A percentile compares a stretch with the other conserved stretches of the same genome.
These are phyloP conservation scores for Erebia ligea DNA, from an alignment of 2,888 invertebrate genomes.

Conservation along the genomic window DNA sequence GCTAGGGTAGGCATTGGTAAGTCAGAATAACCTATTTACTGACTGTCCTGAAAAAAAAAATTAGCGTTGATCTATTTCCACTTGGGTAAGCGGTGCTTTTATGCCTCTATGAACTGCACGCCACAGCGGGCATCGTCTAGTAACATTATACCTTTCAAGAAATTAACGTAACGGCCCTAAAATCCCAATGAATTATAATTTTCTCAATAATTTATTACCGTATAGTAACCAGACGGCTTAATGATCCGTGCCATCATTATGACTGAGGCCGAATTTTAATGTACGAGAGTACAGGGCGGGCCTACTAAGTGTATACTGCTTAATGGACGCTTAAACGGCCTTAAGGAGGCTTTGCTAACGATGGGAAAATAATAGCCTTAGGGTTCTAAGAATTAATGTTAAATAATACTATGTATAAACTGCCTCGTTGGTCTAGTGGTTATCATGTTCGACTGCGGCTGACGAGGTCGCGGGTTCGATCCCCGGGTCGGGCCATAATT, in stretches of 20 bases:
- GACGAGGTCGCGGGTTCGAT: too few relatives aligned
- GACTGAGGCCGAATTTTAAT: slow-evolving; percentile 22
- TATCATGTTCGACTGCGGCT: too few relatives aligned
- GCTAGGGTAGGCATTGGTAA: too few relatives aligned
- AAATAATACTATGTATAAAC: too few relatives aligned
- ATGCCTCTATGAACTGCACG: too few relatives aligned
- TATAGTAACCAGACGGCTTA: slow-evolving; percentile 19
- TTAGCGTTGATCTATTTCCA: too few relatives aligned
- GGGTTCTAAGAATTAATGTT: background rate
- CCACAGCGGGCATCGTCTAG: too few relatives aligned
- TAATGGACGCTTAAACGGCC: slow-evolving; percentile 17
- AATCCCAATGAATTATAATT: slow-evolving; percentile 19
- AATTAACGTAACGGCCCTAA: slow-evolving; percentile 17
- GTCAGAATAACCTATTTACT: too few relatives aligned
- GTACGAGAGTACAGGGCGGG: slow-evolving; percentile 15
- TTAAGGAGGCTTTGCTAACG: slow-evolving; percentile 15
- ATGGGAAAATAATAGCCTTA: slow-evolving; percentile 11
- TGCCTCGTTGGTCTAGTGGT: too few relatives aligned
- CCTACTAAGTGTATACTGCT: slow-evolving; percentile 6
- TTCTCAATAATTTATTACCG: slow-evolving; percentile 15
- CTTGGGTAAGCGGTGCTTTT: too few relatives aligned
- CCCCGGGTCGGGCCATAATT: too few relatives aligned
- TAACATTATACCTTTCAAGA: background rate
- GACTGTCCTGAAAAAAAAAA: too few relatives aligned
- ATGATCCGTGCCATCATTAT: slow-evolving; percentile 21